Conservation (phyloP, 2,113 vertebrate species). For the Eclectus roratus region DNA sequence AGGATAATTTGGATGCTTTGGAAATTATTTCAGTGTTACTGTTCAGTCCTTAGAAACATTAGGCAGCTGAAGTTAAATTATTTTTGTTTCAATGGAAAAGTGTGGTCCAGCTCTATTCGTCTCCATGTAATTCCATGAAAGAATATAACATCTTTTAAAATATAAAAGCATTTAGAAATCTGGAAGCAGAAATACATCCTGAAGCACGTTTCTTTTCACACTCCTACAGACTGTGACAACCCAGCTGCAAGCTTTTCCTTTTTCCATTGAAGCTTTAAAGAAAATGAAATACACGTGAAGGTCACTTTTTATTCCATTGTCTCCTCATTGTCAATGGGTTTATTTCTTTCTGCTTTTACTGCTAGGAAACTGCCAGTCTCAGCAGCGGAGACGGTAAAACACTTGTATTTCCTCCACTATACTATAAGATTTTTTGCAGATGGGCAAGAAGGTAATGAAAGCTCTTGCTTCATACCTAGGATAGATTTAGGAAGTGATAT, state of each 20-base stretch:
- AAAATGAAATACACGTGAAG: constrained; percentile 25
- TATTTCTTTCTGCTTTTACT: constrained; percentile 15
- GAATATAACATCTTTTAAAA: not conserved
- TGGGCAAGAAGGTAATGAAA: not conserved
- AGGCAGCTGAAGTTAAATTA: not conserved
- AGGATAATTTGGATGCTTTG: not conserved
- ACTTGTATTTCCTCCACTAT: not conserved
- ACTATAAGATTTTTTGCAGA: not conserved
- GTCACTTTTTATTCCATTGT: not conserved
- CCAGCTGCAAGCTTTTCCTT: not conserved
- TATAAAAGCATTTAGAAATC: not conserved
- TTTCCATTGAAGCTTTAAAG: constrained; percentile 1
- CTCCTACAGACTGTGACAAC: not conserved
- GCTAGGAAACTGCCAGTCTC: not conserved
- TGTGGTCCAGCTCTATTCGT: not conserved
- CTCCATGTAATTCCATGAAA: not conserved
- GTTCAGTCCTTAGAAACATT: not conserved
- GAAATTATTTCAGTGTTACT: not conserved
- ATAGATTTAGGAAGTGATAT: not conserved
- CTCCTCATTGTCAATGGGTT: not conserved
- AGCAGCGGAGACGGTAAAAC: not conserved
- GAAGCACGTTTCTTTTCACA: not conserved
- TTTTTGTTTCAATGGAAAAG: not conserved
- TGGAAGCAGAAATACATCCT: not conserved
- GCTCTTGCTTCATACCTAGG: not conserved